Percentiles rank a stretch among this genome's conserved stretches.
These are phyloP conservation scores for Argyresthia albistria DNA, from an alignment of 2,888 invertebrate species.

Conservation along the genomic window DNA sequence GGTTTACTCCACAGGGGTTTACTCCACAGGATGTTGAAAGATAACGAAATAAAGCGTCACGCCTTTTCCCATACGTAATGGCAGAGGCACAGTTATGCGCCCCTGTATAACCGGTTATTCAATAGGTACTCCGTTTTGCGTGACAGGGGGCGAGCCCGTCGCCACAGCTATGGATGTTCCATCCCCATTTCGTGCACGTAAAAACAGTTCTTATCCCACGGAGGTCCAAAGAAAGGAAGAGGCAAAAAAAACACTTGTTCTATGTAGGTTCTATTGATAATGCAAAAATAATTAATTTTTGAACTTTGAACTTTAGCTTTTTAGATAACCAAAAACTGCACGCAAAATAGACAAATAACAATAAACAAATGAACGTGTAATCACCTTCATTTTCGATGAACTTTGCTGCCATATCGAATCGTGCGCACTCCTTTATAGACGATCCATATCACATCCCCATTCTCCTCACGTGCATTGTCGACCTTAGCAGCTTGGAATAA, in stretches of 20 bases:
- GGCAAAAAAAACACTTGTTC: too few species aligned
- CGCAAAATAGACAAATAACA: not conserved
- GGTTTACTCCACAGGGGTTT: too few species aligned
- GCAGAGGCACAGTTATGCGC: too few species aligned
- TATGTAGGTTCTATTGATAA: too few species aligned
- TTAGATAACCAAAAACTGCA: too few species aligned
- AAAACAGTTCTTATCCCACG: not conserved
- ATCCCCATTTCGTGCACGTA: not conserved
- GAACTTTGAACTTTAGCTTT: too few species aligned
- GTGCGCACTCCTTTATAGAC: conserved; percentile 56
- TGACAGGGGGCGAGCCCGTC: not conserved
- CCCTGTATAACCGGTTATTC: too few species aligned
- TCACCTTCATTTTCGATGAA: conserved; percentile 66
- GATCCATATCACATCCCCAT: conserved; percentile 44
- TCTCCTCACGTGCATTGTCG: conserved; percentile 36
- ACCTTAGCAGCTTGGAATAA: conserved; percentile 30
- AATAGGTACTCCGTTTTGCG: too few species aligned
- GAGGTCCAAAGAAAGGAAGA: too few species aligned
- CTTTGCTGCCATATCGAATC: conserved; percentile 39
- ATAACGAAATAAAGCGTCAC: not conserved
- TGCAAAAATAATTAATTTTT: too few species aligned
- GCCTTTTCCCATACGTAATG: too few species aligned
- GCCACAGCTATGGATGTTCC: not conserved
- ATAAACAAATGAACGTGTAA: conserved; percentile 35
- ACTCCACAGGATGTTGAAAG: not conserved